A percentile compares a stretch with the other conserved stretches of the same genome.
Evolutionary conservation across 2,797 vertebrate genomes (phyloP).

Genomic region (Danio albolineatus): DNA sequence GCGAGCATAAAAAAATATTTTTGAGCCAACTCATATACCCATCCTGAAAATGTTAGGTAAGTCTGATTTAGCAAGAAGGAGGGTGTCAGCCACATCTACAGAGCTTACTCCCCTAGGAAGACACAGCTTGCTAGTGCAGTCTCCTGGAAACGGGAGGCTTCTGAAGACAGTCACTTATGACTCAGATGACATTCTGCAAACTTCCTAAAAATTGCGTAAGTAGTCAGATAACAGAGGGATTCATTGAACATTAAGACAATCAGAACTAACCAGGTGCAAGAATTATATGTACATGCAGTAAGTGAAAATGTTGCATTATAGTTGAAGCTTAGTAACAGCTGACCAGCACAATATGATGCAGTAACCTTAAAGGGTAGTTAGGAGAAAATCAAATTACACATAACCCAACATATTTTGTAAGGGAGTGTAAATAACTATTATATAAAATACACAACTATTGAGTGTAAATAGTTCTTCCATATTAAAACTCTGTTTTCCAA

Average conservation of each 20-base stretch:
- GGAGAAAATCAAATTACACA: background rate
- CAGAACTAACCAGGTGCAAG: background rate
- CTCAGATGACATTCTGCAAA: background rate
- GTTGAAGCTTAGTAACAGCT: background rate
- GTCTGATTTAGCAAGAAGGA: slow-evolving; percentile 28
- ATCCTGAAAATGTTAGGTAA: too few relatives aligned
- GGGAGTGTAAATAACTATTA: too few relatives aligned
- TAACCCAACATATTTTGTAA: background rate
- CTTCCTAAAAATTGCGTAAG: background rate
- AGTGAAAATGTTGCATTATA: background rate
- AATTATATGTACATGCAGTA: background rate
- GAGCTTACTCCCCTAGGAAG: background rate
- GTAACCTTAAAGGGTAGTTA: too few relatives aligned
- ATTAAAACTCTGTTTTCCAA: too few relatives aligned
- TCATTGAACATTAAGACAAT: background rate
- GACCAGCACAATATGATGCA: background rate
- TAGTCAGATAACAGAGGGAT: background rate
- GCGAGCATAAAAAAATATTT: too few relatives aligned
- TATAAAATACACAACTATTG: too few relatives aligned
- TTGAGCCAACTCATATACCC: too few relatives aligned
- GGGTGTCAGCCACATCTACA: slow-evolving; percentile 42
- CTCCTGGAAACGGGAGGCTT: slow-evolving; percentile 45
- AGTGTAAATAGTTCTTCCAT: background rate
- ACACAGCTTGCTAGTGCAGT: slow-evolving; percentile 5
- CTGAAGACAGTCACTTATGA: background rate